phyloP scores from a whole-genome alignment of 2,113 vertebrate genomes.

The Emydura subglobosa region DNA sequence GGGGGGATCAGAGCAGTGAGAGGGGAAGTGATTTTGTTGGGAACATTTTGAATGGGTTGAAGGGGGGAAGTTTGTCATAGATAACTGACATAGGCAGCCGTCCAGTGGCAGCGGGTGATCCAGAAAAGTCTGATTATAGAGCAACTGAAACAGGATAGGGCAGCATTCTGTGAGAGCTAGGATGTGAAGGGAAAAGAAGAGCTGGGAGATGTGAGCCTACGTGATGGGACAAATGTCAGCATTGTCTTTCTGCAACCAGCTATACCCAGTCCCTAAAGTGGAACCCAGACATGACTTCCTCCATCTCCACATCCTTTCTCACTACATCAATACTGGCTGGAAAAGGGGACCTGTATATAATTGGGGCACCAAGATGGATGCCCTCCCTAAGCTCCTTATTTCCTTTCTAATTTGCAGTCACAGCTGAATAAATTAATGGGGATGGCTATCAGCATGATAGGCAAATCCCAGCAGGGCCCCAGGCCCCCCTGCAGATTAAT shows the following conservation, averaged over 20 bases:
- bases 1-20: not conserved
- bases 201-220: not conserved
- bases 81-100: not conserved
- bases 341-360: not conserved
- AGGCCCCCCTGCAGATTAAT: slow-evolving; percentile 10
- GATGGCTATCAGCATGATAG: not conserved
- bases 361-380: not conserved
- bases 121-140: not conserved
- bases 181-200: not conserved
- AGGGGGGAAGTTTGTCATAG: not conserved
- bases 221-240: not conserved
- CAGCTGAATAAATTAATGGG: slow-evolving; percentile 8
- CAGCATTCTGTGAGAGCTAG: too few relatives aligned
- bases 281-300: not conserved
- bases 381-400: slow-evolving; percentile 27
- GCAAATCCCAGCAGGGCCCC: not conserved
- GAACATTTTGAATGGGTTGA: not conserved
- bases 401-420: not conserved
- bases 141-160: not conserved
- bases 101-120: not conserved
- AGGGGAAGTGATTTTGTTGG: not conserved
- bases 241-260: not conserved
- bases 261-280: not conserved
- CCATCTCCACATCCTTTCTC: not conserved
- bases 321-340: not conserved